A percentile compares a stretch with the other conserved stretches of the same genome.
phyloP scores from a whole-genome alignment of 1,140 invertebrate genomes.

The Nebria ingens region DNA sequence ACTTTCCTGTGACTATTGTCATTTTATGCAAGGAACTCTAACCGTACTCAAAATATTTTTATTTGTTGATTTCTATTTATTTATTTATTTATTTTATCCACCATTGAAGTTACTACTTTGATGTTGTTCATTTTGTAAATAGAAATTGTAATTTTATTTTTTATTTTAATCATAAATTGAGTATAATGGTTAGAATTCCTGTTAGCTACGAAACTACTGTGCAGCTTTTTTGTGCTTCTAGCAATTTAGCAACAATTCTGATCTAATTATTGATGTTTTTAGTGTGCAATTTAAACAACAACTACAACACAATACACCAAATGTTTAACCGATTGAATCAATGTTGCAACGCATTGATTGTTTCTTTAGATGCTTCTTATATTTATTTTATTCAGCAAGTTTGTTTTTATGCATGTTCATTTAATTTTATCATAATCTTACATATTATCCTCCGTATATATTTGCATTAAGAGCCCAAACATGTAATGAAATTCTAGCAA shows the following conservation, averaged over 20 bases:
- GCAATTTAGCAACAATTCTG: no score
- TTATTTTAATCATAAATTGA: no score
- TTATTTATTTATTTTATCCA: background rate
- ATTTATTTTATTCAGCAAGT: no score
- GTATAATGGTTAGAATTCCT: background rate
- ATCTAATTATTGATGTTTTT: no score
- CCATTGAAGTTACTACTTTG: background rate
- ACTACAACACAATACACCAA: no score
- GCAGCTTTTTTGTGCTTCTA: background rate
- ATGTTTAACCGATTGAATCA: background rate
- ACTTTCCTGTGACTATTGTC: background rate
- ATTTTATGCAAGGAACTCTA: background rate
- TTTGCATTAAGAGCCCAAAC: background rate
- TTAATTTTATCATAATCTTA: background rate
- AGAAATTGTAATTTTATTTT: no score
- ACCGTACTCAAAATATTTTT: background rate
- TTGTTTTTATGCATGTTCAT: background rate
- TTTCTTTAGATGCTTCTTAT: background rate
- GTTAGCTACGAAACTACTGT: background rate
- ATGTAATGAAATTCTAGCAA: no score
- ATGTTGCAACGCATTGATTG: background rate
- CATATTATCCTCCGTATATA: constrained; percentile 17
- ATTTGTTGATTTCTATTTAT: background rate
- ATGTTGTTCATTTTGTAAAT: no score
- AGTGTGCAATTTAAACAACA: no score